phyloP scores from a whole-genome alignment of 2,797 vertebrate genomes.

The Myotis daubentonii region DNA sequence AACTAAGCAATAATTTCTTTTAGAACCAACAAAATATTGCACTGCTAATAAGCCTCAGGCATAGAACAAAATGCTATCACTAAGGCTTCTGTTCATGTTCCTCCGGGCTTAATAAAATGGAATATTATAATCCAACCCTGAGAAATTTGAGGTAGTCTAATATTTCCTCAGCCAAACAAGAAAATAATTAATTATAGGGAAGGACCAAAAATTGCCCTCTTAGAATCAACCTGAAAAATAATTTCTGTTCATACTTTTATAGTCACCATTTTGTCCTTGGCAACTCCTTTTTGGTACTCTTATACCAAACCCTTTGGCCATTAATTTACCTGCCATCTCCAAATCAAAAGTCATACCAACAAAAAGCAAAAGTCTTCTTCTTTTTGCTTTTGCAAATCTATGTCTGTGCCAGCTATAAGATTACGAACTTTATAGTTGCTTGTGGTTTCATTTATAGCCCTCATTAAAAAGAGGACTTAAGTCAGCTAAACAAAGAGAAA shows the following conservation, averaged over 20 bases:
- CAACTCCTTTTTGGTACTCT: neutral
- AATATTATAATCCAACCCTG: conserved; percentile 14
- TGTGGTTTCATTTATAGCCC: neutral
- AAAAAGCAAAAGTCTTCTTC: neutral
- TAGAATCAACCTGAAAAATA: neutral
- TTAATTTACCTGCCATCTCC: conserved; percentile 41
- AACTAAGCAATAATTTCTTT: conserved; percentile 35
- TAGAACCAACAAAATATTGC: neutral
- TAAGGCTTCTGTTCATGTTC: neutral
- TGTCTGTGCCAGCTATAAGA: neutral
- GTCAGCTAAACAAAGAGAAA: neutral
- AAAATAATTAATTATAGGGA: conserved; percentile 54
- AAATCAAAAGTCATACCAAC: neutral
- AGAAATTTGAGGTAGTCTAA: conserved; percentile 6
- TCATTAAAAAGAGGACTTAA: conserved; percentile 24
- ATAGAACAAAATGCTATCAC: neutral
- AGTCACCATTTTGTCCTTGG: neutral
- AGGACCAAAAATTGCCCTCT: neutral
- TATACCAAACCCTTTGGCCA: neutral
- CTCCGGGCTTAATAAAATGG: conserved; percentile 39
- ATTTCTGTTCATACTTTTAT: neutral
- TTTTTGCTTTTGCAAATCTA: neutral
- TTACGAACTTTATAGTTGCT: neutral
- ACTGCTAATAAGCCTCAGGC: neutral
- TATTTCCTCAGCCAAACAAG: conserved; percentile 45